Evolutionary conservation across 2,888 invertebrate genomes (phyloP), one percentile per base, ranked within the genome.

Genomic region (Buathra laborator): DNA sequence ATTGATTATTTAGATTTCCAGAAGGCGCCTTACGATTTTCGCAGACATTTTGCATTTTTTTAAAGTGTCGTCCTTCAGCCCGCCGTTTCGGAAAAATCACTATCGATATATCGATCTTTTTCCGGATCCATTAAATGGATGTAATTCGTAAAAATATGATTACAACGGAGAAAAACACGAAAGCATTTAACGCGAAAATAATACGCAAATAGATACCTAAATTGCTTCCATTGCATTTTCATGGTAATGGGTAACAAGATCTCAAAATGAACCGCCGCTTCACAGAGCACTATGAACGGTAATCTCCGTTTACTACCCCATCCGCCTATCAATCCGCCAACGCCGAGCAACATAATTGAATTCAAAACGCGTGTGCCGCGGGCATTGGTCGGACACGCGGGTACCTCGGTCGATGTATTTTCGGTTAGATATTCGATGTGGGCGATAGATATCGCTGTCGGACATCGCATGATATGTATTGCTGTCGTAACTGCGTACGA

Each of bases 321-420:
- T 19, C 53, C 56, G 56, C 10, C 56, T 24, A 56, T 56, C 56
- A 56, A 56, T 56, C 56, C 10, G 19, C 56, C 10, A 24, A 56
- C 6, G 24, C 56, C 56, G 24, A 56, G 9, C 37, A 24, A 56
- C 24, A 56, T 56, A 56, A 56, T 56, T 56, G 56, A 56, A 56
- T 56, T 56, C 56, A 56, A 56, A 56, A 24, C 56, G 56, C 56
- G 56, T 56, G 19, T 56, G 10, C 56, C 10, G 19, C 56, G 19
- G 19, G 56, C 56, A 2, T 24, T 4, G 56, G 12, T 19, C 56
- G 37, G 37, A 37, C 37, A 37, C 37, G 37, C 37, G 37, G 5
- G 5, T 9, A 37, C 37, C 37, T 37, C 24, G 56, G 19, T 56
- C 56, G 56, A 56, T 56, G 19, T 56, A 56, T 56, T 56, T 56